Evolutionary conservation across 2,113 vertebrate genomes (phyloP).

Genomic region (Ifrita kowaldi): DNA sequence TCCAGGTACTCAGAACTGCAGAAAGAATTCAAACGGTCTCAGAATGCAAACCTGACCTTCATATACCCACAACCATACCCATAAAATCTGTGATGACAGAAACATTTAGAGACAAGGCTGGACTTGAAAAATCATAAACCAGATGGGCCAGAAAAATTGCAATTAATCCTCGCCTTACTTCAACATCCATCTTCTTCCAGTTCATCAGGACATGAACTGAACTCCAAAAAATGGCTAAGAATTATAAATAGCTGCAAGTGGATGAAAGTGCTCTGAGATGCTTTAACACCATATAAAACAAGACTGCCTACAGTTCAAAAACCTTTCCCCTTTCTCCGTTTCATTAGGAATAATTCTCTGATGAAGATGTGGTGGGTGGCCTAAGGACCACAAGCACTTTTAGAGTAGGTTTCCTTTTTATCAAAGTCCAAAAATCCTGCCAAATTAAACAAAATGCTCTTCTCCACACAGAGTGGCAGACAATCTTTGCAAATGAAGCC

Average conservation of each 20-base stretch:
- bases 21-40: not conserved
- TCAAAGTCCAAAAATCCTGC: not conserved
- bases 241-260: not conserved
- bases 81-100: not conserved
- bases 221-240: not conserved
- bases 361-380: not conserved
- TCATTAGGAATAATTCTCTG: not conserved
- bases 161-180: not conserved
- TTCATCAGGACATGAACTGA: not conserved
- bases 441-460: not conserved
- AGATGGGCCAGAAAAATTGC: not conserved
- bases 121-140: not conserved
- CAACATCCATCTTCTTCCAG: not conserved
- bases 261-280: not conserved
- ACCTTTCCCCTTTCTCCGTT: not conserved
- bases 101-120: not conserved
- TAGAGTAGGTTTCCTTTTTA: not conserved
- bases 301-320: not conserved
- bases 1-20: constrained; percentile 71
- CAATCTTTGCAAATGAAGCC: not conserved
- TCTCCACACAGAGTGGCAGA: not conserved
- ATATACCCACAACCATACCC: not conserved
- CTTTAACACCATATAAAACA: not conserved
- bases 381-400: not conserved
- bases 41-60: not conserved